Evolutionary conservation across 2,113 vertebrate genomes (phyloP).

Genomic region (Heterochromis multidens): DNA sequence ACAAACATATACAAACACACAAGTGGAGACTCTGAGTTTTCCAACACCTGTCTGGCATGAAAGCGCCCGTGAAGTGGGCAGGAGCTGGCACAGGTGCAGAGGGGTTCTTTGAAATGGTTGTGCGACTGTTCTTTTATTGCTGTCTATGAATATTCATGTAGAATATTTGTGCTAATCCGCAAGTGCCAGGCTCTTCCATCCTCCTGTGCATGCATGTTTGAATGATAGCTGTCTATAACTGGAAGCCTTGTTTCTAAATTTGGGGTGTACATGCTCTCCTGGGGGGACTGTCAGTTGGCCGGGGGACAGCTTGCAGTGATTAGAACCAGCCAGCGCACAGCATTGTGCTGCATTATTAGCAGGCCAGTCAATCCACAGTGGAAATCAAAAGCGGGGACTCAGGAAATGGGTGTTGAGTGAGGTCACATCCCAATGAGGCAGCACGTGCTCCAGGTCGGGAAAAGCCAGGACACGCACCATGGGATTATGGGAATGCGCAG

Average conservation of each 20-base stretch:
- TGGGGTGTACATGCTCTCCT: slow-evolving; percentile 32
- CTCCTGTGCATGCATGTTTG: background rate
- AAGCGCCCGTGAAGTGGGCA: slow-evolving; percentile 18
- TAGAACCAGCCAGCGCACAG: slow-evolving; percentile 38
- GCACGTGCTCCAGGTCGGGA: slow-evolving; percentile 67
- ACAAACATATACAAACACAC: background rate
- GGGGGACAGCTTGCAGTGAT: slow-evolving; percentile 59
- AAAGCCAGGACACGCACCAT: slow-evolving; percentile 70
- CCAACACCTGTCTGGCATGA: slow-evolving; percentile 48
- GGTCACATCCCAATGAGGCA: slow-evolving; percentile 69
- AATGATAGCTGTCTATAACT: slow-evolving; percentile 38
- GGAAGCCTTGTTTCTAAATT: slow-evolving; percentile 52
- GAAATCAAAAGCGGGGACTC: slow-evolving; percentile 77
- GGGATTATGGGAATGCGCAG: slow-evolving; percentile 65
- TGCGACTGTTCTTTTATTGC: background rate
- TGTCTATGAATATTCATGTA: background rate
- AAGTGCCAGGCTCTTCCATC: background rate
- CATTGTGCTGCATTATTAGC: slow-evolving; percentile 54
- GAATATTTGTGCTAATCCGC: slow-evolving; percentile 20
- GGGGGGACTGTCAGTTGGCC: slow-evolving; percentile 29
- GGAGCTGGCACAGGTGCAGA: slow-evolving; percentile 26
- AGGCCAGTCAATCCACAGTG: slow-evolving; percentile 73
- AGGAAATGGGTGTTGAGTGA: slow-evolving; percentile 75
- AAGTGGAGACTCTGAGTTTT: slow-evolving; percentile 15
- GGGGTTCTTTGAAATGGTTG: background rate